A percentile compares a stretch with the other conserved stretches of the same genome.
These are phyloP conservation scores for Acleris laterana DNA, from an alignment of 2,888 invertebrate species.

Conservation along the genomic window DNA sequence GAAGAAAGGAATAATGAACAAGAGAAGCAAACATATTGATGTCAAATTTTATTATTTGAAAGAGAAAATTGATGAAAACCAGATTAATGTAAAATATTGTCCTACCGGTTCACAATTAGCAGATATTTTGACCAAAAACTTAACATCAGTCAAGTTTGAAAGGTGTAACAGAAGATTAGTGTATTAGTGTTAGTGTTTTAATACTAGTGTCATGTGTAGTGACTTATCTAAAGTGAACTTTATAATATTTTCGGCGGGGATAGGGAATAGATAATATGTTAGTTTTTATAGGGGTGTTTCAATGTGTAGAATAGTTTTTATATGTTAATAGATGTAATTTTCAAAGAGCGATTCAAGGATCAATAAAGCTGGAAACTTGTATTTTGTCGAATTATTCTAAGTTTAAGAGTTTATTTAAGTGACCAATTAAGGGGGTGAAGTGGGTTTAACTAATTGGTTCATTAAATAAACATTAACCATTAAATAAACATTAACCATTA, in stretches of 20 bases:
- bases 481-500: too few relatives aligned
- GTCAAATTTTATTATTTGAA: background rate
- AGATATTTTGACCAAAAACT: background rate
- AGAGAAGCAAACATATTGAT: slow-evolving; percentile 1
- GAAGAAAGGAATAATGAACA: background rate
- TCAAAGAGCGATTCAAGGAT: too few relatives aligned
- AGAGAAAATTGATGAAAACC: background rate
- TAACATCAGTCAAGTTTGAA: background rate
- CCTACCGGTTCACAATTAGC: background rate
- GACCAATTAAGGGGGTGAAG: too few relatives aligned
- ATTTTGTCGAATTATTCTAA: too few relatives aligned
- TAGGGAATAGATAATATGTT: background rate
- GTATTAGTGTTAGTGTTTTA: background rate
- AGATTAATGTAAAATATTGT: background rate
- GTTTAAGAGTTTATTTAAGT: too few relatives aligned
- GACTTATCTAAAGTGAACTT: background rate
- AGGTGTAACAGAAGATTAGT: background rate
- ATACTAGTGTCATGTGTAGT: background rate
- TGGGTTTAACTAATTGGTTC: too few relatives aligned
- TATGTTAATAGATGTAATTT: too few relatives aligned
- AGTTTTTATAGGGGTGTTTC: background rate
- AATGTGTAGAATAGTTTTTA: too few relatives aligned
- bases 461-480: too few relatives aligned
- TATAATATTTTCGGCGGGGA: background rate
- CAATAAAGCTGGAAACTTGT: too few relatives aligned